Conservation (phyloP, 2,797 vertebrate genomes). For the Xyrichtys novacula region DNA sequence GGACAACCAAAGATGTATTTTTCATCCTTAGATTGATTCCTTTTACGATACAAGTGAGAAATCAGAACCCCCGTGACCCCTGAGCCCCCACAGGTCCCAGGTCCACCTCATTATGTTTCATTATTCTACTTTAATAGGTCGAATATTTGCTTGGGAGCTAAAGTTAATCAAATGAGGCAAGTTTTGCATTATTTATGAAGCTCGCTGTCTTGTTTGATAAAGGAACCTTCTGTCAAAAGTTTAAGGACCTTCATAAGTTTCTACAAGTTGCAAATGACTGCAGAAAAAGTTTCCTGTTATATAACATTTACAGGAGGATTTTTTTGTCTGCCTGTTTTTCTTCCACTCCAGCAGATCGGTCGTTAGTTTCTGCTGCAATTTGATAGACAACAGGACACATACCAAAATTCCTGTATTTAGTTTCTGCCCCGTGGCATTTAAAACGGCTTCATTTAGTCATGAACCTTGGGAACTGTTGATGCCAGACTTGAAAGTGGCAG, state of each 20-base stretch:
- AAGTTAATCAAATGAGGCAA: not conserved
- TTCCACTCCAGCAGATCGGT: too few relatives aligned
- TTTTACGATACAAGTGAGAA: not conserved
- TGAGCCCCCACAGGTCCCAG: not conserved
- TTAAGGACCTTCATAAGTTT: not conserved
- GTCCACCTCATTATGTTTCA: not conserved
- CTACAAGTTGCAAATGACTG: too few relatives aligned
- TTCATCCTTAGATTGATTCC: conserved; percentile 16
- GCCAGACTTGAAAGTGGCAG: too few relatives aligned
- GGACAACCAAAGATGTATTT: conserved; percentile 34
- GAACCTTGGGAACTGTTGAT: too few relatives aligned
- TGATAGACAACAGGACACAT: too few relatives aligned
- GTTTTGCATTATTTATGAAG: conserved; percentile 7
- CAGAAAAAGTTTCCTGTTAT: not conserved
- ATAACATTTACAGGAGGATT: too few relatives aligned
- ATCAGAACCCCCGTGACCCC: not conserved
- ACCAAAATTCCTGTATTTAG: too few relatives aligned
- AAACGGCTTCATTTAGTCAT: too few relatives aligned
- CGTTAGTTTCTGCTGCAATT: too few relatives aligned
- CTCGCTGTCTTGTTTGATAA: not conserved
- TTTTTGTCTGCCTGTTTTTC: too few relatives aligned
- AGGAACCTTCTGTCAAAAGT: not conserved
- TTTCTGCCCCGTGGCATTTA: too few relatives aligned
- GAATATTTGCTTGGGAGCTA: too few relatives aligned
- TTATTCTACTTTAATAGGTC: not conserved